These are phyloP conservation scores for Dryobates pubescens DNA, from an alignment of 2,797 vertebrate species.

Conservation along the genomic window DNA sequence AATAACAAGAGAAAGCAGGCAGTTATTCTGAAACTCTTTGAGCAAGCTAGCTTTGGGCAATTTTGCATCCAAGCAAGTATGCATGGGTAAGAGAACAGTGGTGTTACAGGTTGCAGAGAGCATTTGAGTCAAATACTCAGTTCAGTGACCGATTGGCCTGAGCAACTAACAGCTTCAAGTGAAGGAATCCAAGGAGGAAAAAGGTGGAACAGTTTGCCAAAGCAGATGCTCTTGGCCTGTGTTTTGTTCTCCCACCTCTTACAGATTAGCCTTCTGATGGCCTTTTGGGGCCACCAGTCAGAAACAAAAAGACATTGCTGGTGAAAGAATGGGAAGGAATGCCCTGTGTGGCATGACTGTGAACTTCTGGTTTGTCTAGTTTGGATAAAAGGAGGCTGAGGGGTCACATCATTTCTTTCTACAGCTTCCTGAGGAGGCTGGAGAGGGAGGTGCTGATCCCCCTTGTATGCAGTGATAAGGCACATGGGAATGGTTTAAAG, in stretches of 20 bases:
- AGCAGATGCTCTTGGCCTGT: neutral
- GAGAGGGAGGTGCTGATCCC: too few relatives aligned
- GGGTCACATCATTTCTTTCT: too few relatives aligned
- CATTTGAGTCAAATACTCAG: neutral
- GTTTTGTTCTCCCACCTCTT: neutral
- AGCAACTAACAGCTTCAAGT: neutral
- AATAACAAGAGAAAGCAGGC: neutral
- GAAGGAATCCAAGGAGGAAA: neutral
- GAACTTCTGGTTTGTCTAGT: too few relatives aligned
- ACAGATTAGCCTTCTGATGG: neutral
- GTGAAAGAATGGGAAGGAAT: neutral
- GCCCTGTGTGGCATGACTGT: too few relatives aligned
- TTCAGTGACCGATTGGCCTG: neutral
- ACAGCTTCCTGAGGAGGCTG: too few relatives aligned
- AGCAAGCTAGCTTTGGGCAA: neutral
- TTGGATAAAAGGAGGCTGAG: too few relatives aligned
- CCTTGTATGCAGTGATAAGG: too few relatives aligned
- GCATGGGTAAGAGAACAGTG: accelerated
- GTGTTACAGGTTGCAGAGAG: neutral
- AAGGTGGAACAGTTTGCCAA: neutral
- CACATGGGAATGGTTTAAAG: too few relatives aligned
- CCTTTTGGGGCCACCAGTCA: neutral
- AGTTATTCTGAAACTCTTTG: neutral
- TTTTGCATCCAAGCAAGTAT: neutral
- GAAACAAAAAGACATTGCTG: neutral